phyloP scores from a whole-genome alignment of 2,797 vertebrate species.

The Limnodromus scolopaceus region DNA sequence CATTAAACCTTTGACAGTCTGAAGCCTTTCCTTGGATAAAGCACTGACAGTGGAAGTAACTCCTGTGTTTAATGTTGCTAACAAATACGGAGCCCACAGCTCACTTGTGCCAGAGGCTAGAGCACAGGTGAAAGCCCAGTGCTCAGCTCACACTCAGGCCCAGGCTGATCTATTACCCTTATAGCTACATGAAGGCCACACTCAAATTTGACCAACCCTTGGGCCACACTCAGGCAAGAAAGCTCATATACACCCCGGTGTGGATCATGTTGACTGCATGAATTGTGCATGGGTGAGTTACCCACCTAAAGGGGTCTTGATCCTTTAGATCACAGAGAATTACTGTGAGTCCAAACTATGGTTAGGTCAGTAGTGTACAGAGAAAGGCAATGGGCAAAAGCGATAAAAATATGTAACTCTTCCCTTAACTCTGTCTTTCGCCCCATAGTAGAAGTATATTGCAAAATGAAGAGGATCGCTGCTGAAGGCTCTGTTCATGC shows the following conservation, averaged over 20 bases:
- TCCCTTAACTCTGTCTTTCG: background rate
- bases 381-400: background rate
- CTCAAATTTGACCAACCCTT: background rate
- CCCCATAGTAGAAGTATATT: no score
- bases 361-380: background rate
- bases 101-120: background rate
- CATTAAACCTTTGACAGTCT: background rate
- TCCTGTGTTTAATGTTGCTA: background rate
- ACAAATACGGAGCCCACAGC: background rate
- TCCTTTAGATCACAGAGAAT: background rate
- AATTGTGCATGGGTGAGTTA: background rate
- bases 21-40: background rate
- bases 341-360: background rate
- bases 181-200: background rate
- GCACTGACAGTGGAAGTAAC: background rate
- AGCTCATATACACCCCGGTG: background rate
- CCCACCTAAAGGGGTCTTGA: background rate
- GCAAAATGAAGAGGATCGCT: background rate
- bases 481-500: background rate
- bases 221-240: fast-evolving
- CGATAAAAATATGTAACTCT: background rate
- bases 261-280: background rate
- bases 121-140: background rate
- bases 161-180: background rate
- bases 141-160: fast-evolving